Base-by-base conservation (phyloP, 2,113 vertebrate species). In the Phalacrocorax pelagicus region DNA sequence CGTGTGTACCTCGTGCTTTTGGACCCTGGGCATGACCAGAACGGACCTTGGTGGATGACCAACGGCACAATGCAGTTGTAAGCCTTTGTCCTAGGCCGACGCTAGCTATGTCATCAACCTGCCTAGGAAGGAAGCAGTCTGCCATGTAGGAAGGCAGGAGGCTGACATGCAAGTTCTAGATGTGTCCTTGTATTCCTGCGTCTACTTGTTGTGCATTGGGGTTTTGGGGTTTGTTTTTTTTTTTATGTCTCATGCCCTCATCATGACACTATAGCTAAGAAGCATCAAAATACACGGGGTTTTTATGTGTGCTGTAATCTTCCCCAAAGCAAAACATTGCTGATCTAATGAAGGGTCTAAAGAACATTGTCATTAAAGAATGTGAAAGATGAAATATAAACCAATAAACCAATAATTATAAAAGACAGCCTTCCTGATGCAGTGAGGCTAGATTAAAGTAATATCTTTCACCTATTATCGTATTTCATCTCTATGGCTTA, bases 111-210 rank as follows among this genome's bases (percentile, higher is more conserved):
- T 13, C 26, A n/a, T 24, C 36, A 18, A 29, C 51, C 26, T 9
- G 26, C 62, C 30, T 24, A 14, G 30, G 67, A 47, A 59, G n/a
- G 30, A 29, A 40, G 22, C 2, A 1, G 4, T n/a, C 52, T 69
- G 5, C 34, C 22, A 0, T 5, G 30, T 19, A 12, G 44, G 51
- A 58, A 46, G 32, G 54, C 27, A 26, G 26, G 54, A 83, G 61
- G 29, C 29, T 0, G 3, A 13, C 27, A 8, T 10, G 11, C 8
- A 7, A 19, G 9, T 5, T 70, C 23, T 2, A 6, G 29, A 3
- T 8, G 20, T 30, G n/a, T 54, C 62, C n/a, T 20, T 3, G 14
- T 22, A 22, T 15, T 49, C 12, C 1, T 15, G 20, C 3, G 2
- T 15, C 5, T 26, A 17, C 42, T n/a, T 47, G 17, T 19, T 65